These are phyloP conservation scores for Diabrotica balteata DNA, from an alignment of 2,888 invertebrate species.

Conservation along the genomic window DNA sequence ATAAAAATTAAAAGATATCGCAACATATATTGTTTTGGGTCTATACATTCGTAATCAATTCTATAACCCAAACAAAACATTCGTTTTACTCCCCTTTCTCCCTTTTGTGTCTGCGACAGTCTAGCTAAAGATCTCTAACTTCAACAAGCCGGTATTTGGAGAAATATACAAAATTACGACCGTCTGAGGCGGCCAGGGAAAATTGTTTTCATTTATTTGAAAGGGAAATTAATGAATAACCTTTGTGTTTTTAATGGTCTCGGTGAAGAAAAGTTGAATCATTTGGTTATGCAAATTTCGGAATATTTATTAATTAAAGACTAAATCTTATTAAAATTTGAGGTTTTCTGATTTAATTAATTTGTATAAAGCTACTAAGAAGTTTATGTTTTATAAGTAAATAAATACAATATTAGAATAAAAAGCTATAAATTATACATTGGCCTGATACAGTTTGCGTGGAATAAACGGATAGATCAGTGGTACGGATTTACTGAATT, in stretches of 20 bases:
- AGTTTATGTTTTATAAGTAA: background rate
- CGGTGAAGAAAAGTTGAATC: conserved; percentile 8
- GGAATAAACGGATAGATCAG: too few species aligned
- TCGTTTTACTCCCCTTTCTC: background rate
- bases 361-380: conserved; percentile 3
- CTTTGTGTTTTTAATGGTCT: conserved; percentile 14
- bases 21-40: too few species aligned
- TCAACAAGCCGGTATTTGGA: background rate
- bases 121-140: conserved; percentile 11
- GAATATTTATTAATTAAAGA: conserved; percentile 16
- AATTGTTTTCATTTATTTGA: conserved; percentile 22
- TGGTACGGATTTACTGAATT: too few species aligned
- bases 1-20: too few species aligned
- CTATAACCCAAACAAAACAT: background rate
- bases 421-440: background rate
- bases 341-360: conserved; percentile 7
- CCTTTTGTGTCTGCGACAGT: background rate
- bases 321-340: conserved; percentile 7
- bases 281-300: conserved; percentile 12
- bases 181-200: conserved; percentile 8
- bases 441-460: too few species aligned
- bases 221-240: conserved; percentile 22
- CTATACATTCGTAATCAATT: too few species aligned
- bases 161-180: conserved; percentile 15
- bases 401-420: background rate